A percentile compares a stretch with the other conserved stretches of the same genome.
Conservation (phyloP, 2,888 invertebrate species). For the Heliconius cydno region DNA sequence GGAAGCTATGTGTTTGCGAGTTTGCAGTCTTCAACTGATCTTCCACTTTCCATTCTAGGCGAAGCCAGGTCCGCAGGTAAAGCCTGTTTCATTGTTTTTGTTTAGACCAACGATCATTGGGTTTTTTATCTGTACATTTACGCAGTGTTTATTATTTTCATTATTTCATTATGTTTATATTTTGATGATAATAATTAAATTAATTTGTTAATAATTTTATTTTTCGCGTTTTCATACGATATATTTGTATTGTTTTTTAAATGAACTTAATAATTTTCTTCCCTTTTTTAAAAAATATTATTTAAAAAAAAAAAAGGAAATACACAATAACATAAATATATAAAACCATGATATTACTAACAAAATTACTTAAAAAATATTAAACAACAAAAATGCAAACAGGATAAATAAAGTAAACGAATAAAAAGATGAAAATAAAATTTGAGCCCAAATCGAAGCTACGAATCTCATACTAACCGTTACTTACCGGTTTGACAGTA, state of each 20-base stretch:
- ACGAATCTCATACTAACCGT: slow-evolving; percentile 54
- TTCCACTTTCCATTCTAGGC: slow-evolving; percentile 62
- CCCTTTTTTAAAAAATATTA: no score
- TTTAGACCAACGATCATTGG: slow-evolving; percentile 5
- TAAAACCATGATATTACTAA: background rate
- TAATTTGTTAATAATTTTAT: background rate
- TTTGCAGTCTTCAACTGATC: slow-evolving; percentile 50
- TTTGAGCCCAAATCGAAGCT: slow-evolving; percentile 40
- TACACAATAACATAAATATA: background rate
- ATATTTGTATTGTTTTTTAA: no score
- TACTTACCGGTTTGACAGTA: slow-evolving; percentile 64
- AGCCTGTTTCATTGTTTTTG: slow-evolving; percentile 42
- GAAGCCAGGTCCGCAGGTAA: slow-evolving; percentile 48
- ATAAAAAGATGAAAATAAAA: slow-evolving; percentile 13
- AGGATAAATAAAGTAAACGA: background rate
- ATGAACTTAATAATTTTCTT: no score
- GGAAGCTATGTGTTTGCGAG: slow-evolving; percentile 64
- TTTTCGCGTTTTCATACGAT: no score
- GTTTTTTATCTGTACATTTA: background rate
- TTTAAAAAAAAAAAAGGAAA: no score
- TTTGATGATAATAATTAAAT: background rate
- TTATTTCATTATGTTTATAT: no score
- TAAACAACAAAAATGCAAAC: background rate
- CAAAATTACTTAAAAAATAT: background rate
- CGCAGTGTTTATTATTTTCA: background rate